phyloP scores from a whole-genome alignment of 2,797 vertebrate genomes.

The Alectoris magna region DNA sequence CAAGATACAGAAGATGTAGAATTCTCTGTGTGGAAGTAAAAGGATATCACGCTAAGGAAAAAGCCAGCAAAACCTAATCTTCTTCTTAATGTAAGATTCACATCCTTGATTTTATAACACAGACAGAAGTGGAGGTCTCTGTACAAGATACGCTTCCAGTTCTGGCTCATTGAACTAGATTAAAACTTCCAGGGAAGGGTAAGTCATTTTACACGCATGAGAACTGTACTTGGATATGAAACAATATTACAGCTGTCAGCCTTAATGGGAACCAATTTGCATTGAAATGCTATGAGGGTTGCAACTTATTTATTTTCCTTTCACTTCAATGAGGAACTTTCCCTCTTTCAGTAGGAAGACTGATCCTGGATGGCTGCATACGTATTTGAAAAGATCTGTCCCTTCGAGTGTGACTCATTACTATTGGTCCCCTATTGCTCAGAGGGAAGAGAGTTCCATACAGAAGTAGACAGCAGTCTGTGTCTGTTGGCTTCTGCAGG shows the following conservation, averaged over 20 bases:
- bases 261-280: conserved; percentile 38
- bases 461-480: not conserved
- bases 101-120: not conserved
- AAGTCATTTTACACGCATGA: conserved; percentile 1
- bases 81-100: not conserved
- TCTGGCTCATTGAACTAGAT: not conserved
- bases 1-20: not conserved
- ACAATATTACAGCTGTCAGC: conserved; percentile 28
- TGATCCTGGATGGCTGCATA: not conserved
- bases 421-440: not conserved
- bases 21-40: not conserved
- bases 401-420: not conserved
- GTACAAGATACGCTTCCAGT: not conserved
- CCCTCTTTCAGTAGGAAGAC: not conserved
- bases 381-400: not conserved
- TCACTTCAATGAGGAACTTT: conserved; percentile 15
- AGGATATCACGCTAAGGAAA: not conserved
- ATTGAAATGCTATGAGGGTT: conserved; percentile 16
- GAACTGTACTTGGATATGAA: conserved; percentile 15
- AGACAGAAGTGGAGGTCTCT: not conserved
- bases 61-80: not conserved
- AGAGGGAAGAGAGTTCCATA: not conserved
- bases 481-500: not conserved
- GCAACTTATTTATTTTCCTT: conserved; percentile 32
- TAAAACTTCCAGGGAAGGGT: not conserved